Conservation (phyloP, 2,797 vertebrate species). For the Cygnus olor region DNA sequence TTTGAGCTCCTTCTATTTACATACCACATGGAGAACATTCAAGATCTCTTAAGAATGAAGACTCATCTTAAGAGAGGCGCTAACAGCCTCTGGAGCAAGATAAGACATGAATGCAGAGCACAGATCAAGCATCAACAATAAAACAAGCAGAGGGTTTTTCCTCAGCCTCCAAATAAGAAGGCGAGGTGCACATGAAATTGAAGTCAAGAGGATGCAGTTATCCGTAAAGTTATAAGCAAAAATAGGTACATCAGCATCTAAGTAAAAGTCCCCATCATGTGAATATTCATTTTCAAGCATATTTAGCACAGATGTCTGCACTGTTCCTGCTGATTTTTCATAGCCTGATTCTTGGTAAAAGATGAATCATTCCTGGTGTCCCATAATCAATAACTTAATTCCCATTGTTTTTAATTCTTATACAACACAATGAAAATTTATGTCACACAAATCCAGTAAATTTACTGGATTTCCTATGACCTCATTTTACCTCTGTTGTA, state of each 20-base stretch:
- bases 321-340: background rate
- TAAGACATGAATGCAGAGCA: background rate
- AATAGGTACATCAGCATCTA: background rate
- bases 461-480: background rate
- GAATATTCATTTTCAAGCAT: background rate
- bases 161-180: background rate
- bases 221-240: background rate
- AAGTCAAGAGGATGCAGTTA: background rate
- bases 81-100: background rate
- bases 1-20: background rate
- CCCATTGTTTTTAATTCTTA: background rate
- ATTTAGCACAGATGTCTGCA: background rate
- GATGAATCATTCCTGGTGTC: background rate
- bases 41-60: background rate
- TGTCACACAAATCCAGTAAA: background rate
- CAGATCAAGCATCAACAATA: background rate
- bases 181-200: rapidly evolving
- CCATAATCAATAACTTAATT: background rate
- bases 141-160: background rate
- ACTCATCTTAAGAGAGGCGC: background rate
- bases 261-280: background rate
- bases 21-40: background rate
- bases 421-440: background rate
- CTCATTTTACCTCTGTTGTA: background rate
- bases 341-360: background rate